Evolutionary conservation across 2,113 vertebrate species (phyloP).

Genomic region (Corvus hawaiiensis): DNA sequence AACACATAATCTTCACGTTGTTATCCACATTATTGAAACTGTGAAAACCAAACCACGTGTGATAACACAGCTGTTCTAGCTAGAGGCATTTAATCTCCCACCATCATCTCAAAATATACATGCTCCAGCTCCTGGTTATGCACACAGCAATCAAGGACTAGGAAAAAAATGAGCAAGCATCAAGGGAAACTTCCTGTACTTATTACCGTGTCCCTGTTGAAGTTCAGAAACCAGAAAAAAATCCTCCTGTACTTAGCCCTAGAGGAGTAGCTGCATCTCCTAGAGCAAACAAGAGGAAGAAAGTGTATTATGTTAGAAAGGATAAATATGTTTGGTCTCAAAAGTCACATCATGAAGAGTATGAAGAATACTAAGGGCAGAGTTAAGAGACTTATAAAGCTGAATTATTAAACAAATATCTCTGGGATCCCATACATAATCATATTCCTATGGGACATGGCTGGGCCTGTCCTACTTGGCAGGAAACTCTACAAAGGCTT

Average conservation of each 20-base stretch:
- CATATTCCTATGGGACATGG: fast-evolving
- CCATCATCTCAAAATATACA: neutral
- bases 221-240: neutral
- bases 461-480: neutral
- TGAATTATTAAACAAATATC: neutral
- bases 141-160: neutral
- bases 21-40: neutral
- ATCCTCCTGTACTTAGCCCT: neutral
- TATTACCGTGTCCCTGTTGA: neutral
- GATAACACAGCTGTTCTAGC: neutral
- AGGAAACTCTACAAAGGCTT: neutral
- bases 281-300: neutral
- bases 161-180: neutral
- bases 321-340: neutral
- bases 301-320: neutral
- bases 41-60: neutral
- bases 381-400: neutral
- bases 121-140: neutral
- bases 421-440: neutral
- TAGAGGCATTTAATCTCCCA: neutral
- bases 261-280: neutral
- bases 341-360: neutral
- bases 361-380: neutral
- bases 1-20: neutral
- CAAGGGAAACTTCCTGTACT: neutral